A percentile compares a stretch with the other conserved stretches of the same genome.
phyloP scores from a whole-genome alignment of 2,113 vertebrate genomes.

The Amazona guildingii region DNA sequence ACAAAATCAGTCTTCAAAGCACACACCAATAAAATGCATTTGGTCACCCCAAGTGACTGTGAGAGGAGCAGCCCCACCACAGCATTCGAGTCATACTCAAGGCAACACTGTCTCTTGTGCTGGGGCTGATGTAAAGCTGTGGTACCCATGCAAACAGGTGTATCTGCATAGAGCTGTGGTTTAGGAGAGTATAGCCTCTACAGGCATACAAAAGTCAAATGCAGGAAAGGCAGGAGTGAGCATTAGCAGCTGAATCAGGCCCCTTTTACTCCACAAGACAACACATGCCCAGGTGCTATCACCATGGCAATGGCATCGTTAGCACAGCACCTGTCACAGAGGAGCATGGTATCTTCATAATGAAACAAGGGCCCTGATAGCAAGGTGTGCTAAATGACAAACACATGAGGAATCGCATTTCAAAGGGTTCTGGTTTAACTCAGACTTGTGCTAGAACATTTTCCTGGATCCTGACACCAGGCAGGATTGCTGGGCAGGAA shows the following conservation, averaged over 20 bases:
- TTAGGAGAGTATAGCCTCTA: neutral
- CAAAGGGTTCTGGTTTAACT: neutral
- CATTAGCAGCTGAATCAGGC: neutral
- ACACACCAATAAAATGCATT: neutral
- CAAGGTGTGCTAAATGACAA: neutral
- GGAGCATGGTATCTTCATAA: neutral
- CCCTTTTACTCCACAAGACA: neutral
- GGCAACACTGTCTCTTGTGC: fast-evolving
- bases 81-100: too few species aligned
- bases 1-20: neutral
- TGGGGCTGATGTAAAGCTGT: neutral
- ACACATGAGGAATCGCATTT: neutral
- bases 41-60: too few species aligned
- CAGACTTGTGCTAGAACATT: neutral
- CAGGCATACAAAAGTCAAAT: neutral
- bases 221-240: neutral
- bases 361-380: neutral
- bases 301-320: neutral
- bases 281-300: neutral
- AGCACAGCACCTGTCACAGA: neutral
- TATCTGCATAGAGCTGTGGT: neutral
- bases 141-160: neutral
- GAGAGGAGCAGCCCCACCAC: neutral
- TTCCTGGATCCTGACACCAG: neutral
- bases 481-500: neutral